Evolutionary conservation across 2,797 vertebrate genomes (phyloP).

Genomic region (Lacerta viridis): DNA sequence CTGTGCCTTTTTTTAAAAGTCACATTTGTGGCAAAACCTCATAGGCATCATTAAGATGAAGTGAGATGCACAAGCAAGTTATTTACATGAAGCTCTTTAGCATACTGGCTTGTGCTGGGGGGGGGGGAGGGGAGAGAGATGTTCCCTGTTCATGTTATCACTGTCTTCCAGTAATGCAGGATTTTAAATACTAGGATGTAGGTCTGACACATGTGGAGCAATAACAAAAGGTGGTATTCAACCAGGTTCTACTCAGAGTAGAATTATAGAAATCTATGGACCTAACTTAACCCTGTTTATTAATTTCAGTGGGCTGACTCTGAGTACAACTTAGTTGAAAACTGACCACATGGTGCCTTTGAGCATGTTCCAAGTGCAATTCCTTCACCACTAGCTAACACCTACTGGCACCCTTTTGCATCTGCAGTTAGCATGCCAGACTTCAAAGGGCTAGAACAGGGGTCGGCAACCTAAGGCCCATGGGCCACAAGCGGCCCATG

Average conservation of each 20-base stretch:
- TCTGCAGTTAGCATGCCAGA: neutral
- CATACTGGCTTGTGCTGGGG: neutral
- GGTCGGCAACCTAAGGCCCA: too few species aligned
- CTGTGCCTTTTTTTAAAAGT: neutral
- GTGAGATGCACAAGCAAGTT: neutral
- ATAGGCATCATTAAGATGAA: neutral
- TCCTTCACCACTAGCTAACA: neutral
- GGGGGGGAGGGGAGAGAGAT: too few species aligned
- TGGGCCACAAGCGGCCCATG: too few species aligned
- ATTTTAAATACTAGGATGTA: neutral
- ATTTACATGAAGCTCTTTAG: neutral
- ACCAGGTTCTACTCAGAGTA: too few species aligned
- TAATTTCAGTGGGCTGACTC: too few species aligned
- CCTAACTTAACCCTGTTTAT: too few species aligned
- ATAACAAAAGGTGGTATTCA: neutral
- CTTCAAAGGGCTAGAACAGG: neutral
- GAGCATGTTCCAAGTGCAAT: slow-evolving; percentile 3
- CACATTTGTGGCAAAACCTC: neutral
- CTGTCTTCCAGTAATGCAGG: neutral
- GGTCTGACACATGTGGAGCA: neutral
- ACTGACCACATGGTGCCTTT: neutral
- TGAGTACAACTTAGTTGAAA: too few species aligned
- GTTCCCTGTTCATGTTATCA: neutral
- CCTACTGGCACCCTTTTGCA: neutral
- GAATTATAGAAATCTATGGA: too few species aligned